Evolutionary conservation across 2,113 vertebrate species (phyloP).

Genomic region (Origma solitaria): DNA sequence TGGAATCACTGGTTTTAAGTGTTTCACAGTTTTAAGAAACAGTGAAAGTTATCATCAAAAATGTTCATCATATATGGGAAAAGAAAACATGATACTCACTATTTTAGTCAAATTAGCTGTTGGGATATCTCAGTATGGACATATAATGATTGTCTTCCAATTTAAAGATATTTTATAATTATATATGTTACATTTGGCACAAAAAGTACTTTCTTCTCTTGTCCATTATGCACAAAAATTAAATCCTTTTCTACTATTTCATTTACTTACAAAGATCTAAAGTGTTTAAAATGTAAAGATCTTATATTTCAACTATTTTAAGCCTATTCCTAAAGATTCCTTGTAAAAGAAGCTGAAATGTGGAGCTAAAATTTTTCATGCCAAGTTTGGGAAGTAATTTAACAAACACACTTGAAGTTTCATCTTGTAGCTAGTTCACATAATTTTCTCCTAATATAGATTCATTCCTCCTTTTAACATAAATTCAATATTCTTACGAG

Average conservation of each 20-base stretch:
- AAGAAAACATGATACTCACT: not conserved
- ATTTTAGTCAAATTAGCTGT: not conserved
- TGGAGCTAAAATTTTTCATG: not conserved
- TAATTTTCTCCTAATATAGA: conserved; percentile 1
- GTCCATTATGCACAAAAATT: not conserved
- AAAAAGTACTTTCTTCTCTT: not conserved
- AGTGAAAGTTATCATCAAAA: not conserved
- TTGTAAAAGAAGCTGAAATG: not conserved
- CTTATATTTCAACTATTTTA: not conserved
- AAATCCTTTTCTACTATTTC: not conserved
- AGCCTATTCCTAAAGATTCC: not conserved
- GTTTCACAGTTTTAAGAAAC: not conserved
- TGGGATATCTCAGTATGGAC: not conserved
- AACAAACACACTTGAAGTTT: not conserved
- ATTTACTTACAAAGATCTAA: not conserved
- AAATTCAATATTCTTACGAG: conserved; percentile 39
- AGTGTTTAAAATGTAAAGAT: not conserved
- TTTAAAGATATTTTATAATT: not conserved
- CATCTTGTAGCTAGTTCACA: not conserved
- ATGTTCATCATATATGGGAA: not conserved
- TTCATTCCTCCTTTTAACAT: conserved; percentile 10
- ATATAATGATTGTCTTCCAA: not conserved
- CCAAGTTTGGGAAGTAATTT: conserved; percentile 9
- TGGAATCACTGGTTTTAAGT: not conserved
- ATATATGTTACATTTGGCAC: not conserved